Evolutionary conservation across 2,888 invertebrate species (phyloP).

Genomic region (Aleiodes testaceus): DNA sequence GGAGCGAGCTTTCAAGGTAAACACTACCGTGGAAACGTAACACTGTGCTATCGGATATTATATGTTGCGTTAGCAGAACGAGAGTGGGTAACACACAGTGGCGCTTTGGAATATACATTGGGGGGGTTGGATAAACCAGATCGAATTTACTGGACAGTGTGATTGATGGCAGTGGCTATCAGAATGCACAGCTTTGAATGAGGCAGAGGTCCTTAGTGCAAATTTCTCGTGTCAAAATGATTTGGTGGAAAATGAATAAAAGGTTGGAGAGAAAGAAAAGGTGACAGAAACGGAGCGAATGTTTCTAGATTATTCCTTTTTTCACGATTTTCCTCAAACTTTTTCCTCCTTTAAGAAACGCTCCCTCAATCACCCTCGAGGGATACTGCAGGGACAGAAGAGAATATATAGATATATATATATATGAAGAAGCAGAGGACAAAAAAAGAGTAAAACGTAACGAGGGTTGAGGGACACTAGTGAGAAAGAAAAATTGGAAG

Average conservation of each 20-base stretch:
- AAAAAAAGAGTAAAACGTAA: slow-evolving; percentile 37
- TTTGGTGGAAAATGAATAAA: background rate
- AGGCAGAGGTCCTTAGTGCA: background rate
- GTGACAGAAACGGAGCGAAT: slow-evolving; percentile 3
- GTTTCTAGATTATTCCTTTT: slow-evolving; percentile 26
- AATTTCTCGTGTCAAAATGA: background rate
- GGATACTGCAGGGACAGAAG: slow-evolving; percentile 6
- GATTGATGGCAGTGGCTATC: slow-evolving; percentile 27
- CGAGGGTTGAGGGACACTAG: slow-evolving; percentile 30
- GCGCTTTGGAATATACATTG: slow-evolving; percentile 7
- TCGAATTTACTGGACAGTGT: slow-evolving; percentile 37
- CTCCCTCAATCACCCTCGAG: slow-evolving; percentile 32
- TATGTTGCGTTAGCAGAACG: slow-evolving; percentile 9
- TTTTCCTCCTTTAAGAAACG: slow-evolving; percentile 31
- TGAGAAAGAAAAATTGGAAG: slow-evolving; percentile 40
- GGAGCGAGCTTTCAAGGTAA: slow-evolving; percentile 24
- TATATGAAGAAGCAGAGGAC: slow-evolving; percentile 35
- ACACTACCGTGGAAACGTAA: slow-evolving; percentile 23
- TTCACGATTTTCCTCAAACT: slow-evolving; percentile 35
- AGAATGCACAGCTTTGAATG: background rate
- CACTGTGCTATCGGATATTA: slow-evolving; percentile 26
- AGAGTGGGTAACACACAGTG: slow-evolving; percentile 17
- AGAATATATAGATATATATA: background rate
- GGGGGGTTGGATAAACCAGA: slow-evolving; percentile 35
- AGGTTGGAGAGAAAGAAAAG: background rate